Conservation (phyloP, 2,113 vertebrate species). For the Athene cunicularia region DNA sequence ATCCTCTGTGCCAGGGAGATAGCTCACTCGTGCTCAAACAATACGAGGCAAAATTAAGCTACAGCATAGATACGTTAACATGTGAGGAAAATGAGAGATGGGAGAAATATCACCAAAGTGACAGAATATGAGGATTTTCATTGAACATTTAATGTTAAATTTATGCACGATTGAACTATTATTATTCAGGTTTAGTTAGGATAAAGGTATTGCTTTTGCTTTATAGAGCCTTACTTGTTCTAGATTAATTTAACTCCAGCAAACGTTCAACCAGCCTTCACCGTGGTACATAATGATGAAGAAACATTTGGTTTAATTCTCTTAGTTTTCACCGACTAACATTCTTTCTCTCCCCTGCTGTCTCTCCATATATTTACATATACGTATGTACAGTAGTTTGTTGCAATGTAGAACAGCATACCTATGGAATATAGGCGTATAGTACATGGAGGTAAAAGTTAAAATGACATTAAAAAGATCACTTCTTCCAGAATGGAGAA, state of each 20-base stretch:
- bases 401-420: neutral
- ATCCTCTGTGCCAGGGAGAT: neutral
- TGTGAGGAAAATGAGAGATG: neutral
- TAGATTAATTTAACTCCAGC: neutral
- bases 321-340: neutral
- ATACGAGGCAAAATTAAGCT: neutral
- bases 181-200: fast-evolving
- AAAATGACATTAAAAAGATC: neutral
- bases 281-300: neutral
- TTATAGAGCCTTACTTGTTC: neutral
- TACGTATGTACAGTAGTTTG: neutral
- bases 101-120: neutral
- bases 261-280: neutral
- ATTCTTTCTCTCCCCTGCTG: no score
- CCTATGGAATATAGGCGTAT: neutral
- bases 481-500: neutral
- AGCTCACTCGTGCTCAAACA: neutral
- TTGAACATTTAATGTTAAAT: neutral
- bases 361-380: fast-evolving
- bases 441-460: neutral
- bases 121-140: neutral
- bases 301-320: neutral
- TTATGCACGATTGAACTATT: neutral
- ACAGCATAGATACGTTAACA: neutral
- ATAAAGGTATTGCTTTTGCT: neutral